Evolutionary conservation across 1,140 invertebrate species (phyloP).

Genomic region (Platyscapa corneri): DNA sequence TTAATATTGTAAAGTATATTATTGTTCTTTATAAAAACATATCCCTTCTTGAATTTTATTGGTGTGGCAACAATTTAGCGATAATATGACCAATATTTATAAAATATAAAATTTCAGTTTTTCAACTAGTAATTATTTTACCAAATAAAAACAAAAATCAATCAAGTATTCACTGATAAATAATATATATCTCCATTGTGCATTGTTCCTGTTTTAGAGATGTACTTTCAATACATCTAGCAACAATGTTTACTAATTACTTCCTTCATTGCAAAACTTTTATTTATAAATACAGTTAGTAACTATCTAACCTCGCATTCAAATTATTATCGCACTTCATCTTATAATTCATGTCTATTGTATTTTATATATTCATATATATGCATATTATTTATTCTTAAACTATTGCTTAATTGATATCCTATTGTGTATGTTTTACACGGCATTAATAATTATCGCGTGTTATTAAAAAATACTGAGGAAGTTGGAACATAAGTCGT

Average conservation of each 20-base stretch:
- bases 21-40: background rate
- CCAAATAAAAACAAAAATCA: background rate
- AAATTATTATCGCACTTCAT: background rate
- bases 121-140: too few relatives aligned
- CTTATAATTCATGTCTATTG: background rate
- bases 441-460: background rate
- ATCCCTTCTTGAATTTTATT: background rate
- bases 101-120: too few relatives aligned
- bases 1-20: background rate
- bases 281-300: constrained; percentile 21
- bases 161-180: background rate
- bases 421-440: background rate
- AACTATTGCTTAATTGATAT: background rate
- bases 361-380: background rate
- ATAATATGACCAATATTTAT: too few relatives aligned
- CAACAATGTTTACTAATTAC: background rate
- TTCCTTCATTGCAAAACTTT: constrained; percentile 16
- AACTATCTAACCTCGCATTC: constrained; percentile 2
- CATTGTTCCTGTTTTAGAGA: background rate
- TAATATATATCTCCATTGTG: background rate
- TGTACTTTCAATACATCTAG: background rate
- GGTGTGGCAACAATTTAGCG: too few relatives aligned
- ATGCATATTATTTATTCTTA: background rate
- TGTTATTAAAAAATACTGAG: background rate
- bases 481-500: background rate